Base-by-base conservation (phyloP, 2,797 vertebrate genomes). In the Poeciliopsis presidionis region DNA sequence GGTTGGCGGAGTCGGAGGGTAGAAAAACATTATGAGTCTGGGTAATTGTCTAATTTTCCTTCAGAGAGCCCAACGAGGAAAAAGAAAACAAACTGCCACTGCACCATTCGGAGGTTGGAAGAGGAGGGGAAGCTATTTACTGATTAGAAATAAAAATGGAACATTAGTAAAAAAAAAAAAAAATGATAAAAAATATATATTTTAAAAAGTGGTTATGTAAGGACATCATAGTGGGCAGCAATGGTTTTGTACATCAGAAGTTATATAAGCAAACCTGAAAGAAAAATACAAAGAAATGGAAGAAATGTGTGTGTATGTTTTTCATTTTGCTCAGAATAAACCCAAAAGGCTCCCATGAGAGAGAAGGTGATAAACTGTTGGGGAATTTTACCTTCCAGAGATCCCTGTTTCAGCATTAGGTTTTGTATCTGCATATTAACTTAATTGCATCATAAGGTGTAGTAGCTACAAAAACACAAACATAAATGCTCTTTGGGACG, bases 11-110 rank as follows among this genome's bases (percentile, higher is more conserved):
- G 76, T 59, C 63, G 81, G 79, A 72, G 86, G 87, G 88, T 87
- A 87, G 85, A 89, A 93, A 92, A 94, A 93, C 91, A 94, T 94
- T 93, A 93, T 93, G 90, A 94, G 94, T 93, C 91, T 81, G 89
- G 90, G 87, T 94, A 94, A 95, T 95, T 94, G 92, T 94, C 92
- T 95, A 91, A 94, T 94, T 94, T 95, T 93, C 91, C 92, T 93
- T 93, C 83, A 90, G 90, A 94, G 92, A 93, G 84, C 87, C 87
- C 84, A 92, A 87, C 73, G 36, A 90, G 88, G 88, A 93, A 92
- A 91, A 88, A 89, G 83, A 93, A 92, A 93, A 92, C 89, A 93
- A 88, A 91, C 85, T 71, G 80, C 89, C 36, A 25, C 79, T 70
- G 75, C 79, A 74, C 43, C 22, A 39, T 67, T 86, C 81, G 36